Conservation (phyloP, 1,140 invertebrate genomes). For the Brachionus koreanus region DNA sequence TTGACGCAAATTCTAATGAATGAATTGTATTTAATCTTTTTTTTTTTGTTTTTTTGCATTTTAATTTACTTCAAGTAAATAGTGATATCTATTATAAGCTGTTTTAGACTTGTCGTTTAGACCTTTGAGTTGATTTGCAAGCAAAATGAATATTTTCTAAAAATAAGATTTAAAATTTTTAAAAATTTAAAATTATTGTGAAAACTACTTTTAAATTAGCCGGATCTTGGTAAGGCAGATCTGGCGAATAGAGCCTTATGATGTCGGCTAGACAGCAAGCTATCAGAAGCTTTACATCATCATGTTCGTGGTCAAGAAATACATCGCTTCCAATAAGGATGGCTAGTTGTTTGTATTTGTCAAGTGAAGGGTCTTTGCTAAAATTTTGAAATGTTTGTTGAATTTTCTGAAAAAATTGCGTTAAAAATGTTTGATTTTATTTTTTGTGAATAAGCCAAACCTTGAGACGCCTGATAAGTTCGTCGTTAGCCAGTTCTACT, state of each 20-base stretch:
- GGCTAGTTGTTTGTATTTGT: slow-evolving; percentile 88
- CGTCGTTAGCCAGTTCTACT: slow-evolving; percentile 88
- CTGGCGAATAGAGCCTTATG: slow-evolving; percentile 92
- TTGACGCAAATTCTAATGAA: slow-evolving; percentile 67
- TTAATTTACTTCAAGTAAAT: slow-evolving; percentile 62
- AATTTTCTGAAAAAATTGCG: slow-evolving; percentile 71
- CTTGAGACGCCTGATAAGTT: slow-evolving; percentile 86
- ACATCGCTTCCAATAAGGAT: slow-evolving; percentile 85
- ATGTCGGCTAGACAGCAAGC: slow-evolving; percentile 96
- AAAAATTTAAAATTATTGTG: neutral
- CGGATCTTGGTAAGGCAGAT: slow-evolving; percentile 91
- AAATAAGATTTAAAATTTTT: slow-evolving; percentile 52
- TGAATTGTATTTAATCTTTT: neutral
- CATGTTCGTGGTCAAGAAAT: slow-evolving; percentile 80
- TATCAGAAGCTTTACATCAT: slow-evolving; percentile 87
- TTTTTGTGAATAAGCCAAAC: slow-evolving; percentile 63
- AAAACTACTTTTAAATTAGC: slow-evolving; percentile 74
- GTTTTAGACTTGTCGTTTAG: slow-evolving; percentile 92
- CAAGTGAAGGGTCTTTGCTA: slow-evolving; percentile 83
- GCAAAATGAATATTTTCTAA: slow-evolving; percentile 86
- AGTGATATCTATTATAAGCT: slow-evolving; percentile 95
- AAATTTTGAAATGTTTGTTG: slow-evolving; percentile 90
- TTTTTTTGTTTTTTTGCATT: neutral
- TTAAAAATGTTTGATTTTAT: too few species aligned
- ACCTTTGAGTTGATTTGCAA: slow-evolving; percentile 87